Evolutionary conservation across 2,888 invertebrate species (phyloP), one percentile per base, ranked within the genome.

Genomic region (Iselma pallidipennis): DNA sequence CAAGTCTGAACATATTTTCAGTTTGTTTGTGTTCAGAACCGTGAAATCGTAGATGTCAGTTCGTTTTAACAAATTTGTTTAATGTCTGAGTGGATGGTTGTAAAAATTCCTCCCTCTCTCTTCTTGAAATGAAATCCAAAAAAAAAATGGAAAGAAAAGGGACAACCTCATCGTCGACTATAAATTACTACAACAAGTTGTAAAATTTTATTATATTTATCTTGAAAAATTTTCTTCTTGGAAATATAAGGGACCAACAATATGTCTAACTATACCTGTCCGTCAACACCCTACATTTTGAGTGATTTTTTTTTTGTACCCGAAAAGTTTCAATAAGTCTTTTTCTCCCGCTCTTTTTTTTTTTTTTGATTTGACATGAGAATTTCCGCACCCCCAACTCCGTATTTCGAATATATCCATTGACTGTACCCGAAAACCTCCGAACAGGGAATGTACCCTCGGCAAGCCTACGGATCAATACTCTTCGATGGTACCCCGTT

Each of bases 401-500:
- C 54, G 21, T 21, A 29, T 48, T 19, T 14, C 54, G 21, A n/a
- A 29, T 48, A n/a, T n/a, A 31, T 42, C 37, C 31, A 16, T 48
- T 33, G 65, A 65, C 49, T 65, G 65, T 62, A 62, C 60, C 55
- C 16, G 29, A 29, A 29, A 48, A 19, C 28, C 42, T 21, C 37
- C 37, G 37, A 28, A 51, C 25, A 53, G 62, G 63, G 69, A 70
- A 59, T 67, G 67, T 70, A 70, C 70, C 37, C 61, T 61, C 59
- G 67, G 65, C 65, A 61, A 66, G 61, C 65, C 63, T 67, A 66
- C 66, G 66, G 70, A 70, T 70, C 70, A 70, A 70, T 70, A 70
- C 66, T 63, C 66, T 61, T 69, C 66, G 62, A 67, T 68, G 66
- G 67, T 69, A 67, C 63, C 66, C 66, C 61, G 37, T 37, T 29